Percentiles rank a stretch among this genome's conserved stretches.
These are phyloP conservation scores for Zygogramma bicolorata DNA, from an alignment of 2,888 invertebrate species.

Conservation along the genomic window DNA sequence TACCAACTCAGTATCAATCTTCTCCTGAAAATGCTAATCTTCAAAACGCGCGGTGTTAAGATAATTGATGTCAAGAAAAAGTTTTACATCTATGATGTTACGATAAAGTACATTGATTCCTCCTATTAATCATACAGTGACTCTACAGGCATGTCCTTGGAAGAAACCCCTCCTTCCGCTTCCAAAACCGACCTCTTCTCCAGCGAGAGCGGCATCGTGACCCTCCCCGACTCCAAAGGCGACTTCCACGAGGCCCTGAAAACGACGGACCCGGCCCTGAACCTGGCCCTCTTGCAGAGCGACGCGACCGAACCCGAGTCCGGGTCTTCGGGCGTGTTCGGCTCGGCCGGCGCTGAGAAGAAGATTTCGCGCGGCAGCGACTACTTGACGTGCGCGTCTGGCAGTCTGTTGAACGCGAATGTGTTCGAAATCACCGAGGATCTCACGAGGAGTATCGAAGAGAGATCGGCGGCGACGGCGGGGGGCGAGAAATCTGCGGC, in stretches of 20 bases:
- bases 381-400: constrained; percentile 59
- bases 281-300: neutral
- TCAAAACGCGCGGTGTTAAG: no score
- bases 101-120: no score
- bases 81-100: no score
- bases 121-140: no score
- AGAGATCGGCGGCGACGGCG: no score
- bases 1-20: no score
- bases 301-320: neutral
- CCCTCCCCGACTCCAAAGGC: constrained; percentile 51
- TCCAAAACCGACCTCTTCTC: constrained; percentile 45
- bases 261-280: neutral
- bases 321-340: neutral
- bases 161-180: no score
- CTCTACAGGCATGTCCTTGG: no score
- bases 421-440: constrained; percentile 54
- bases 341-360: neutral
- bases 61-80: no score
- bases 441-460: constrained; percentile 30
- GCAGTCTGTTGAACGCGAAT: constrained; percentile 55
- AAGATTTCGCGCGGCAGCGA: constrained; percentile 56
- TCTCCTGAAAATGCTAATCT: no score
- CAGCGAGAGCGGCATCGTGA: constrained; percentile 60
- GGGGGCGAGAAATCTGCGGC: constrained; percentile 23
- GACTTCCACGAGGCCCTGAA: neutral